Evolutionary conservation across 2,888 invertebrate genomes (phyloP), one percentile per base, ranked within the genome.

Genomic region (Himalopsyche japonica): DNA sequence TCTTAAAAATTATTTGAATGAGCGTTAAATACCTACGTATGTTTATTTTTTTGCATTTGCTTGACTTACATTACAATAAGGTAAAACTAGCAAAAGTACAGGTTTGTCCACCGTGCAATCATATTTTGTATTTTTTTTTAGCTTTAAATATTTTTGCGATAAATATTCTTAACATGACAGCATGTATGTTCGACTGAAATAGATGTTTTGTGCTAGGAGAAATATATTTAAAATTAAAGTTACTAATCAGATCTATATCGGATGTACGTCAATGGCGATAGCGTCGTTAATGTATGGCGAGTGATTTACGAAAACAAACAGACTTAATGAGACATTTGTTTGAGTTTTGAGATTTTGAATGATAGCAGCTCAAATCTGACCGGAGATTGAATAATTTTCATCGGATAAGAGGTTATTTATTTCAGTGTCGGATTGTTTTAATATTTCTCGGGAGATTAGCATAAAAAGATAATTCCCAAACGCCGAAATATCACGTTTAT

Each of bases 261-360:
- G 77, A 37, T 18, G 77, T 7, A 37, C 77, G 37, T 10, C 77
- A 77, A 18, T 77, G 37, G 34, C 76, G 24, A 76, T 3, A 15
- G 20, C n/a, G 34, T 34, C 37, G 77, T 24, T 70, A 70, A 70
- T 70, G 70, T 70, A 70, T 70, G 70, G 70, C 70, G 49, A n/a
- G 83, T 57, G 82, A 85, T 85, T 83, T 82, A 64, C 57, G 82
- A 77, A 84, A 80, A 85, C 85, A 82, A 85, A 82, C 82, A 82
- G 76, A 77, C 76, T 64, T 85, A 85, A 82, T 85, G 85, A 85
- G 82, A 82, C 80, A 79, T 84, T 82, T 84, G 84, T 79, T 79
- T 76, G 70, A 78, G 77, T 64, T 49, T n/a, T 43, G 37, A 79
- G 82, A 83, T 83, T 48, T 32, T 27, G 70, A 70, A 24, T 70